phyloP scores from a whole-genome alignment of 2,113 vertebrate species.

The Labeo rohita region DNA sequence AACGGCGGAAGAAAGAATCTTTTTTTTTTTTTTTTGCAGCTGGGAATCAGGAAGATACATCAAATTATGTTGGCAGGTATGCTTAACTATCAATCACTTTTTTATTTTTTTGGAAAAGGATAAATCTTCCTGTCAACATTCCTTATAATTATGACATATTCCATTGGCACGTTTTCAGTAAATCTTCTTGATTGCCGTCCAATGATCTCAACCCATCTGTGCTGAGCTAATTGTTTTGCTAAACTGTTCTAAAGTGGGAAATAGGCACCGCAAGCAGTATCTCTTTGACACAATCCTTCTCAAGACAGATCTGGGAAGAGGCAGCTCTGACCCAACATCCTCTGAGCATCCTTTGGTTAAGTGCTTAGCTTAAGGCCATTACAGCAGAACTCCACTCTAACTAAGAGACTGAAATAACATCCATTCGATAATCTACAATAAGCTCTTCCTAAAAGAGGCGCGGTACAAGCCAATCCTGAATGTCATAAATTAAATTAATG shows the following conservation, averaged over 20 bases:
- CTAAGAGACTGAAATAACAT: neutral
- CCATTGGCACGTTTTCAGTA: neutral
- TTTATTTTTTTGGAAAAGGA: neutral
- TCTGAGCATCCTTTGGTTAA: slow-evolving; percentile 5
- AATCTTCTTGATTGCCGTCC: neutral
- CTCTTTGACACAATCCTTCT: neutral
- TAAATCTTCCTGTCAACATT: neutral
- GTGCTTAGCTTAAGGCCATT: slow-evolving; percentile 19
- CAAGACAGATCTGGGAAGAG: neutral
- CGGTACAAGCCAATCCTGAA: neutral
- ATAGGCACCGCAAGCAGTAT: neutral
- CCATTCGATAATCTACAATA: neutral
- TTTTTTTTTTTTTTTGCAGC: neutral
- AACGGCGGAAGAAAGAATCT: no score
- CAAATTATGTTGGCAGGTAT: no score
- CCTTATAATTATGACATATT: neutral
- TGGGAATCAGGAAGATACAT: neutral
- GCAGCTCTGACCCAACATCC: neutral
- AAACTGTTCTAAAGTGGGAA: neutral
- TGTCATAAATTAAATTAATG: neutral
- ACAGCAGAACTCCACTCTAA: neutral
- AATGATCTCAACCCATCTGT: neutral
- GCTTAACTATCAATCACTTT: neutral
- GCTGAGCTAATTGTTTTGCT: neutral
- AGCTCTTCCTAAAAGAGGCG: neutral